Conservation (phyloP, 2,888 invertebrate species). For the Disparrhopalites patrizii region DNA sequence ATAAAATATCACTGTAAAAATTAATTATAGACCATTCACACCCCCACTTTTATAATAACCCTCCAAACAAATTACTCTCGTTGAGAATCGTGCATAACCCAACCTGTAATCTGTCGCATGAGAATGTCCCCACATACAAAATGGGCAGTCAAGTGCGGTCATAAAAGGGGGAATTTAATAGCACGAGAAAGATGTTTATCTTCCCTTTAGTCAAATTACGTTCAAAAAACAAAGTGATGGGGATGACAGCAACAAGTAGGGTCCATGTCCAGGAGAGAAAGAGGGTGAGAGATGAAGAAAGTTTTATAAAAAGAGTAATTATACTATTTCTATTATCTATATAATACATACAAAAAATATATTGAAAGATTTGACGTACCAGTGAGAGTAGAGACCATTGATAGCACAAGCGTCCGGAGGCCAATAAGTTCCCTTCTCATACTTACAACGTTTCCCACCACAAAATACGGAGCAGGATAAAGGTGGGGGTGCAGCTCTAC, state of each 20-base stretch:
- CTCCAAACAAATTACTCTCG: too few relatives aligned
- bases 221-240: too few relatives aligned
- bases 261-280: neutral
- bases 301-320: neutral
- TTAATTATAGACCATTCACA: too few relatives aligned
- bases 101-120: too few relatives aligned
- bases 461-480: constrained; percentile 78
- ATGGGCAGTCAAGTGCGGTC: too few relatives aligned
- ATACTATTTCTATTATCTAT: constrained; percentile 11
- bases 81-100: too few relatives aligned
- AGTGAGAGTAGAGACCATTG: constrained; percentile 76
- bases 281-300: neutral
- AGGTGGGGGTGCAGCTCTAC: constrained; percentile 64
- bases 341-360: neutral
- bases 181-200: too few relatives aligned
- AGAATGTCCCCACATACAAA: too few relatives aligned
- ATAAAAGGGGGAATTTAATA: too few relatives aligned
- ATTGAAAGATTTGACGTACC: constrained; percentile 57
- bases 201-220: too few relatives aligned
- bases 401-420: constrained; percentile 63
- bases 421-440: constrained; percentile 66
- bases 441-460: constrained; percentile 76
- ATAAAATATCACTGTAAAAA: too few relatives aligned
- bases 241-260: constrained; percentile 5
- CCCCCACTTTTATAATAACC: too few relatives aligned